Conservation (phyloP, 2,113 vertebrate genomes). For the Lasiurus borealis region DNA sequence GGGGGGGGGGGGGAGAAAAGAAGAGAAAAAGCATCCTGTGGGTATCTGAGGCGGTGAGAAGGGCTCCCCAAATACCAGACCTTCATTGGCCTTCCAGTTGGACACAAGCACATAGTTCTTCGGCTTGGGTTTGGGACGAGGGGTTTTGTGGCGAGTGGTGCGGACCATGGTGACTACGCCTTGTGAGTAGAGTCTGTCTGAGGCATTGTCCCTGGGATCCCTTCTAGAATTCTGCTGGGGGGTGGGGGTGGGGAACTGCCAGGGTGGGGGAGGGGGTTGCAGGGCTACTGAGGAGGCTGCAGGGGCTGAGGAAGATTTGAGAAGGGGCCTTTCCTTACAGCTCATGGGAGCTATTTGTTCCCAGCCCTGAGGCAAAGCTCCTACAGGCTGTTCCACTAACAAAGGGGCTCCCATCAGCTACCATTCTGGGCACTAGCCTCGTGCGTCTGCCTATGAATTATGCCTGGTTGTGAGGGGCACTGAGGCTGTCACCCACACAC, state of each 20-base stretch:
- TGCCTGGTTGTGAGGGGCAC: not conserved
- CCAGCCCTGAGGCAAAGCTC: not conserved
- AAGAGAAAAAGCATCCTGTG: not conserved
- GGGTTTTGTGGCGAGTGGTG: not conserved
- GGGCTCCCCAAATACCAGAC: not conserved
- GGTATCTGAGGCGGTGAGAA: not conserved
- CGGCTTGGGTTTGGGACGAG: not conserved
- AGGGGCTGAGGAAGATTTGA: not conserved
- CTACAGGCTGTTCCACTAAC: not conserved
- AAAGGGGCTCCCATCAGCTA: not conserved
- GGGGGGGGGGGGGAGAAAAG: not conserved
- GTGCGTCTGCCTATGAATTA: not conserved
- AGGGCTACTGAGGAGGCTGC: not conserved
- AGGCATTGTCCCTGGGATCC: slow-evolving; percentile 24
- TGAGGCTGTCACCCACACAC: not conserved
- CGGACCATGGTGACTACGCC: slow-evolving; percentile 16
- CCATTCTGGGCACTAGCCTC: not conserved
- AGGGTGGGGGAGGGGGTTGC: not conserved
- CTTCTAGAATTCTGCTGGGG: slow-evolving; percentile 71
- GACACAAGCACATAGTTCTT: not conserved
- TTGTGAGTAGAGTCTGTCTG: not conserved
- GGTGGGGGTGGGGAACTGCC: not conserved
- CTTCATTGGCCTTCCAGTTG: not conserved
- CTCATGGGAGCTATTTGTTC: not conserved
- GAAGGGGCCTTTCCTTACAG: not conserved